Percentiles rank a stretch among this genome's conserved stretches.
Conservation (phyloP, 2,113 vertebrate genomes). For the Corydoras maculifer region DNA sequence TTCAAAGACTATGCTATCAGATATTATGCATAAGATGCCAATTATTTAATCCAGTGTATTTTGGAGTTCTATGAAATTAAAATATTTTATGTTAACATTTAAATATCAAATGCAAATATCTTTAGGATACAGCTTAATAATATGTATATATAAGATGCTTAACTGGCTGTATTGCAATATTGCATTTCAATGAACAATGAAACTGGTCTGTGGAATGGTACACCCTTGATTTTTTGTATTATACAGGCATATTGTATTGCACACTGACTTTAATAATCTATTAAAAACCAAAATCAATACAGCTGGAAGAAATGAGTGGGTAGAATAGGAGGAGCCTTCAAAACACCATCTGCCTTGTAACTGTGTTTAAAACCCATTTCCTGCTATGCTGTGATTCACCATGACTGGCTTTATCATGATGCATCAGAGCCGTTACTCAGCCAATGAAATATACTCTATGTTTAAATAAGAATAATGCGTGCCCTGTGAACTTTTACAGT, state of each 20-base stretch:
- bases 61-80: no score
- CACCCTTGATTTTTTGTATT: not conserved
- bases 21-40: no score
- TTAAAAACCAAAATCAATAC: conserved; percentile 26
- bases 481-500: not conserved
- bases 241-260: conserved; percentile 13
- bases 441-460: conserved; percentile 7
- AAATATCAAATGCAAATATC: no score
- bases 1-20: no score
- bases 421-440: not conserved
- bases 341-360: conserved; percentile 30
- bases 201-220: not conserved
- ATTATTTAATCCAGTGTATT: no score
- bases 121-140: no score
- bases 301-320: conserved; percentile 12
- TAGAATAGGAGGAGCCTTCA: conserved; percentile 11
- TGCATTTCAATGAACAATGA: not conserved
- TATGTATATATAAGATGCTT: no score
- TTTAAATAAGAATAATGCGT: not conserved
- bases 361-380: conserved; percentile 44
- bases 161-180: no score
- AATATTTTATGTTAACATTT: no score
- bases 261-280: conserved; percentile 4
- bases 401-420: conserved; percentile 21
- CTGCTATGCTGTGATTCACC: conserved; percentile 36